Evolutionary conservation across 2,888 invertebrate genomes (phyloP).

Genomic region (Brachylomia viminalis): DNA sequence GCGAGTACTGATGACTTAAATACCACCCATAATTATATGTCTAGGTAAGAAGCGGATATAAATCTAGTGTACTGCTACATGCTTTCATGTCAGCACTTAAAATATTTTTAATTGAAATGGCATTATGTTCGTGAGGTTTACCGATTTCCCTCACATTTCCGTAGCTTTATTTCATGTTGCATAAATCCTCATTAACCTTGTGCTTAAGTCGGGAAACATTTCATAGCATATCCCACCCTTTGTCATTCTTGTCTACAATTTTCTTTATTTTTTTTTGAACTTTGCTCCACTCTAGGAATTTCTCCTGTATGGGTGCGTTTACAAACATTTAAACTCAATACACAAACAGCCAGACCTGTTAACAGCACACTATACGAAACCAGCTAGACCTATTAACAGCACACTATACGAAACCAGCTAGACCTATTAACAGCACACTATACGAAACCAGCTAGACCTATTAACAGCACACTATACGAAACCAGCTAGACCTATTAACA

Average conservation of each 20-base stretch:
- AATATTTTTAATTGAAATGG: constrained; percentile 22
- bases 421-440: no score
- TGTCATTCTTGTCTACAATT: constrained; percentile 24
- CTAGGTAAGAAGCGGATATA: constrained; percentile 5
- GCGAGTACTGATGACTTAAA: constrained; percentile 17
- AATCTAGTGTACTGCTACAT: constrained; percentile 20
- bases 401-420: no score
- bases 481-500: no score
- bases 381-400: no score
- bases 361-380: no score
- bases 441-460: no score
- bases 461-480: no score
- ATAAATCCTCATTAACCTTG: constrained; percentile 44
- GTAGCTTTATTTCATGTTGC: constrained; percentile 31
- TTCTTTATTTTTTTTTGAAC: no score
- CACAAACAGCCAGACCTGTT: no score
- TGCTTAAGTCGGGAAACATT: constrained; percentile 13
- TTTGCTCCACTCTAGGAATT: no score
- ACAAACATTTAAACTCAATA: no score
- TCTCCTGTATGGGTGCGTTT: no score
- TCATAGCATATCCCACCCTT: constrained; percentile 26
- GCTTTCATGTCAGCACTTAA: constrained; percentile 25
- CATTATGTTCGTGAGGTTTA: constrained; percentile 22
- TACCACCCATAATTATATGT: constrained; percentile 26
- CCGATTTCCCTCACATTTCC: constrained; percentile 7